These are phyloP conservation scores for Aethina tumida DNA, from an alignment of 1,140 invertebrate species.

Conservation along the genomic window DNA sequence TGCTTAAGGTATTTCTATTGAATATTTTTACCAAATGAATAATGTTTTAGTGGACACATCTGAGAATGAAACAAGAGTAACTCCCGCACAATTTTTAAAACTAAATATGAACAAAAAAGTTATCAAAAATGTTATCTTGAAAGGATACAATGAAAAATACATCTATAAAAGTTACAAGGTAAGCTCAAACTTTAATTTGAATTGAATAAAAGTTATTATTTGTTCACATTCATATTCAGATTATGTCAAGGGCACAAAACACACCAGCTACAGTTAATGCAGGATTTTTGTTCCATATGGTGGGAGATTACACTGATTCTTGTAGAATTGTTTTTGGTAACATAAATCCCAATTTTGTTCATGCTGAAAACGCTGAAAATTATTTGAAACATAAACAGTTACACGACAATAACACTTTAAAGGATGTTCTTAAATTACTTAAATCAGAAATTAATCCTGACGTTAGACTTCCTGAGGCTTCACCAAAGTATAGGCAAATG, in stretches of 20 bases:
- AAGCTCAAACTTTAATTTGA: constrained; percentile 11
- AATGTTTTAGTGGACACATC: constrained; percentile 24
- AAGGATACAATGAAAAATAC: constrained; percentile 36
- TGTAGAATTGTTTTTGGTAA: constrained; percentile 49
- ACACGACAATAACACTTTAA: constrained; percentile 40
- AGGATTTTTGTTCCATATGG: too few relatives aligned
- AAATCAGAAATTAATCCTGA: constrained; percentile 52
- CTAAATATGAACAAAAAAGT: constrained; percentile 53
- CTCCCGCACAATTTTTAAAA: constrained; percentile 44
- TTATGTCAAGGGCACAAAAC: not conserved
- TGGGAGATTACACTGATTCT: too few relatives aligned
- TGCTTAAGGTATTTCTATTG: constrained; percentile 22
- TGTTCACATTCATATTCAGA: not conserved
- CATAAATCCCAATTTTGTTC: constrained; percentile 58
- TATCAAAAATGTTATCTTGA: constrained; percentile 46
- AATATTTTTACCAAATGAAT: too few relatives aligned
- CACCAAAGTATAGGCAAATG: constrained; percentile 52
- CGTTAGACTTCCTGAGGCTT: constrained; percentile 49
- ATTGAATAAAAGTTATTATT: constrained; percentile 2
- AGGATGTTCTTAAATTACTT: constrained; percentile 47
- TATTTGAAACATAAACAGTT: constrained; percentile 48
- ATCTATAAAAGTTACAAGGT: constrained; percentile 47
- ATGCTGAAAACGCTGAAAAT: constrained; percentile 56
- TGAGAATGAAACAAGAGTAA: constrained; percentile 26
- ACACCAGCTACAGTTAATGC: not conserved